A percentile compares a stretch with the other conserved stretches of the same genome.
Evolutionary conservation across 2,888 invertebrate genomes (phyloP).

Genomic region (Conistra vaccinii): DNA sequence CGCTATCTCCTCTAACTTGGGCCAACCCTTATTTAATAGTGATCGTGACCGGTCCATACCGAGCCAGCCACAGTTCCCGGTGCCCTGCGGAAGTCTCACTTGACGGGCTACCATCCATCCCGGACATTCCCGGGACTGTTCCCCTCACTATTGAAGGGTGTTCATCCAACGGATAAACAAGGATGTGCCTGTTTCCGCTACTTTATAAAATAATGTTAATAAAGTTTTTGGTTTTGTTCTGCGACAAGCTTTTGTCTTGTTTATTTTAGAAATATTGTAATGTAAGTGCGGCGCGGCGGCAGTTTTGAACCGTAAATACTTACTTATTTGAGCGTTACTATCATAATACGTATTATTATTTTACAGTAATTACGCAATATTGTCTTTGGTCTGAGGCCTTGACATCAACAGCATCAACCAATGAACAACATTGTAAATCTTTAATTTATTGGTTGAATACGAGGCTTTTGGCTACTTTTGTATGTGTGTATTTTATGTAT

Average conservation of each 20-base stretch:
- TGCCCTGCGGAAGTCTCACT: constrained; percentile 63
- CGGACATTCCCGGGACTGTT: constrained; percentile 43
- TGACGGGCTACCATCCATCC: constrained; percentile 60
- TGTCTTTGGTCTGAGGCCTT: too few species aligned
- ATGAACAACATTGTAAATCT: too few species aligned
- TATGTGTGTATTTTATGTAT: too few species aligned
- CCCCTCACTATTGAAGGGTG: constrained; percentile 38
- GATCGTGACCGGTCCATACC: constrained; percentile 56
- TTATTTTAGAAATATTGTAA: too few species aligned
- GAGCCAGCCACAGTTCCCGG: constrained; percentile 38
- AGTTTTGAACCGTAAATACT: background rate
- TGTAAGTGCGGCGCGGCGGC: background rate
- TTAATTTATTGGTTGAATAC: too few species aligned
- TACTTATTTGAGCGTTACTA: background rate
- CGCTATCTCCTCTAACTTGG: constrained; percentile 19
- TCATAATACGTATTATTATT: background rate
- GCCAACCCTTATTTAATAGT: constrained; percentile 29
- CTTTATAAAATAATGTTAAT: background rate
- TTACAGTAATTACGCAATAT: too few species aligned
- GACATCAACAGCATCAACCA: too few species aligned
- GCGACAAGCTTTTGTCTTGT: accelerated
- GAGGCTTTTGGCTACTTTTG: too few species aligned
- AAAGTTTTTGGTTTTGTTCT: background rate
- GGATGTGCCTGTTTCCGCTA: constrained; percentile 47
- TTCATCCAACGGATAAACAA: constrained; percentile 26